Base-by-base conservation (phyloP, 2,888 invertebrate genomes). In the Pocota personata region DNA sequence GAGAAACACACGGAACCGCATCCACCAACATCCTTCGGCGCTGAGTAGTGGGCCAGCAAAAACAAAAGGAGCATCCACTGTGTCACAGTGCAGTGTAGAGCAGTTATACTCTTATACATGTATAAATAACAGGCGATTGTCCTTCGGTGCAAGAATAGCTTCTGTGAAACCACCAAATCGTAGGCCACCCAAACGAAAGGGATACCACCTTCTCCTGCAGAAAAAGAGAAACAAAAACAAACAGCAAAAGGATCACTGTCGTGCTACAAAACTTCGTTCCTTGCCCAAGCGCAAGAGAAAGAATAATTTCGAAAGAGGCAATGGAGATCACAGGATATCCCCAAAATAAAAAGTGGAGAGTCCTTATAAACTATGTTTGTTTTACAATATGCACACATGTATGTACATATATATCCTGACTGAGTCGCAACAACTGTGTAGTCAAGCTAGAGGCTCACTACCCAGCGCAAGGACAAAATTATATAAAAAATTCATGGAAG, bases 401-500 rank as follows among this genome's bases (percentile, higher is more conserved):
- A 37, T 8, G 8, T 14, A 57, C 57, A 27, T 30, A 46, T 55
- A 35, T 52, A 37, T 55, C 37, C 66, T n/a, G 10, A 40, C 57
- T 43, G 48, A 76, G 30, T 79, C 58, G 43, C 58, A 80, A 66
- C 60, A 75, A 69, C 69, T 16, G 60, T 37, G 48, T 40, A 62
- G 52, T 10, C 16, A 14, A 24, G 24, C 2, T 24, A 48, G 35
- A 48, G 78, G 71, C 64, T 46, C 71, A 21, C n/a, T 16, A 43
- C 73, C 46, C 37, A 71, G 58, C 57, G 52, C 82, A 79, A 79
- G 69, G 75, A 58, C 66, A 62, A 72, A 76, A 82, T 77, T 86
- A 72, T 86, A 86, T 86, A 86, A 86, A 86, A 86, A 86, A 86
- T 80, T 86, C 86, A 86, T 86, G 69, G 79, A 84, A 77, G 82